These are phyloP conservation scores for Crotalus horridus DNA, from an alignment of 2,113 vertebrate genomes.

Conservation along the genomic window DNA sequence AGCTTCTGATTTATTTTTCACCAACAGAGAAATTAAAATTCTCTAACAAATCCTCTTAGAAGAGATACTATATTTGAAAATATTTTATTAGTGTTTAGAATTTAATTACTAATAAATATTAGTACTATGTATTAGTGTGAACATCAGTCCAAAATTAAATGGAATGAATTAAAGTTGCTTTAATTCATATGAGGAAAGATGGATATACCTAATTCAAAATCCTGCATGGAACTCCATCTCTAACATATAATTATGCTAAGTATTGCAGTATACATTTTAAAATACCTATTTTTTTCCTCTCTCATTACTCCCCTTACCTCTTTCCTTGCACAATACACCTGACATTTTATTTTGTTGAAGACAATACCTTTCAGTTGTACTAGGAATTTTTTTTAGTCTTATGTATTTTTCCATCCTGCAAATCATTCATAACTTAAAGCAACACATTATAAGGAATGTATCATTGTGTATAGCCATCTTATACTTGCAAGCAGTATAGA, in stretches of 20 bases:
- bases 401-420: neutral
- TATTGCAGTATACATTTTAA: neutral
- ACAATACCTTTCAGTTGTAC: neutral
- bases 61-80: constrained; percentile 31
- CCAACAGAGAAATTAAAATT: too few relatives aligned
- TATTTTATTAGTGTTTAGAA: neutral
- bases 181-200: neutral
- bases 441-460: neutral
- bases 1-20: too few relatives aligned
- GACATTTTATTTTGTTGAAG: neutral
- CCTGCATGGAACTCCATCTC: neutral
- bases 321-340: neutral
- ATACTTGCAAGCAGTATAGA: neutral
- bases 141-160: neutral
- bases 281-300: neutral
- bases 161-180: neutral
- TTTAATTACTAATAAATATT: constrained; percentile 41
- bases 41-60: neutral
- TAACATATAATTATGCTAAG: neutral
- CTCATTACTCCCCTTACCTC: neutral
- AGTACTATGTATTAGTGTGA: neutral
- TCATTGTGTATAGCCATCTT: neutral
- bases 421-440: neutral
- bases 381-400: neutral
- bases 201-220: neutral